A percentile compares a stretch with the other conserved stretches of the same genome.
phyloP scores from a whole-genome alignment of 2,113 vertebrate species.

The Tonatia bakeri region DNA sequence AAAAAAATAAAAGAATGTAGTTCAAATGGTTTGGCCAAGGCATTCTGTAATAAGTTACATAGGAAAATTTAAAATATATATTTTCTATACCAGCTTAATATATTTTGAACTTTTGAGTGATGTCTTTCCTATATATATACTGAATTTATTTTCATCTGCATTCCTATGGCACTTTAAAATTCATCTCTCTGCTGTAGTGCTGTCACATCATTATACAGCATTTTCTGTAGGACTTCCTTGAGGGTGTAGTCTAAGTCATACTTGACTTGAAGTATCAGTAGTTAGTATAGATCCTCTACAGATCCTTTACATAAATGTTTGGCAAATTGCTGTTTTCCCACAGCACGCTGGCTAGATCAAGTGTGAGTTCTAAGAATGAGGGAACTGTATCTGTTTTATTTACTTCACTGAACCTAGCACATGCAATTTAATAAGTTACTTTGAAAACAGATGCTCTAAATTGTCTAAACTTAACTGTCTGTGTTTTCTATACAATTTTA shows the following conservation, averaged over 20 bases:
- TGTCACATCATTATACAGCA: background rate
- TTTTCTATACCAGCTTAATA: background rate
- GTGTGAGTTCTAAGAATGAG: background rate
- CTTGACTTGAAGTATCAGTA: conserved; percentile 15
- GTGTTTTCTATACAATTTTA: background rate
- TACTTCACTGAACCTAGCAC: background rate
- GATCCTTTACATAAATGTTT: conserved; percentile 12
- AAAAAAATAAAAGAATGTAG: background rate
- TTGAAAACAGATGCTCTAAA: background rate
- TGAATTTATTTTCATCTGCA: conserved; percentile 29
- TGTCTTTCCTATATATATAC: background rate
- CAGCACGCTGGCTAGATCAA: background rate
- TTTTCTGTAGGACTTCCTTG: conserved; percentile 27
- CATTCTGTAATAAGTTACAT: background rate
- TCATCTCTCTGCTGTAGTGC: background rate
- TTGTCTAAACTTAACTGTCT: background rate
- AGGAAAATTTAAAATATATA: background rate
- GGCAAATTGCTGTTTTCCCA: background rate
- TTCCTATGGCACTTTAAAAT: conserved; percentile 18
- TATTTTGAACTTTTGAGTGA: background rate
- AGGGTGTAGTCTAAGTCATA: background rate
- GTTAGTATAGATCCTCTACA: background rate
- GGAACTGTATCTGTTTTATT: background rate
- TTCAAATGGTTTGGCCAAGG: background rate
- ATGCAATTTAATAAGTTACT: background rate